Evolutionary conservation across 1,140 invertebrate species (phyloP).

Genomic region (Pseudoatta argentina): DNA sequence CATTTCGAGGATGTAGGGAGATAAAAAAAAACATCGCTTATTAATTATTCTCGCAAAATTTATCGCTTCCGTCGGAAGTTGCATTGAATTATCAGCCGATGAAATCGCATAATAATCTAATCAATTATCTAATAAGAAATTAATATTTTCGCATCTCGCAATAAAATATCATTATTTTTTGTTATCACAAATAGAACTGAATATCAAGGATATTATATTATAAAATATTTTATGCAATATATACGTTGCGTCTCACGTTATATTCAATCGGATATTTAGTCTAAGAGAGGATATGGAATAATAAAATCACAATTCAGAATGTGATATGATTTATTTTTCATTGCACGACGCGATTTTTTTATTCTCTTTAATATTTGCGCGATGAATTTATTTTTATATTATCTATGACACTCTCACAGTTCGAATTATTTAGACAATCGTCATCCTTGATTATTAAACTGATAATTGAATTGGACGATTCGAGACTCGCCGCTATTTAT

Average conservation of each 20-base stretch:
- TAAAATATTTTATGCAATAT: not conserved
- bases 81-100: not conserved
- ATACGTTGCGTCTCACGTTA: not conserved
- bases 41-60: not conserved
- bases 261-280: not conserved
- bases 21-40: not conserved
- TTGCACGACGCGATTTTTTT: not conserved
- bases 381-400: slow-evolving; percentile 45
- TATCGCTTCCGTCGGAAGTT: not conserved
- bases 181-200: not conserved
- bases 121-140: not conserved
- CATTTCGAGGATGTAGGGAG: not conserved
- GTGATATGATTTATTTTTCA: slow-evolving; percentile 24
- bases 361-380: not conserved
- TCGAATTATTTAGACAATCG: slow-evolving; percentile 41
- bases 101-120: slow-evolving; percentile 10
- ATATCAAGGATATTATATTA: slow-evolving; percentile 43
- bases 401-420: not conserved
- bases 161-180: not conserved
- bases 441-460: slow-evolving; percentile 69
- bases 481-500: slow-evolving; percentile 72
- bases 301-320: not conserved
- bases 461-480: slow-evolving; percentile 74
- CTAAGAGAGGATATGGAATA: not conserved
- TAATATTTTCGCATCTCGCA: not conserved